Evolutionary conservation across 2,797 vertebrate species (phyloP), one percentile per base, ranked within the genome.

Genomic region (Notamacropus eugenii): DNA sequence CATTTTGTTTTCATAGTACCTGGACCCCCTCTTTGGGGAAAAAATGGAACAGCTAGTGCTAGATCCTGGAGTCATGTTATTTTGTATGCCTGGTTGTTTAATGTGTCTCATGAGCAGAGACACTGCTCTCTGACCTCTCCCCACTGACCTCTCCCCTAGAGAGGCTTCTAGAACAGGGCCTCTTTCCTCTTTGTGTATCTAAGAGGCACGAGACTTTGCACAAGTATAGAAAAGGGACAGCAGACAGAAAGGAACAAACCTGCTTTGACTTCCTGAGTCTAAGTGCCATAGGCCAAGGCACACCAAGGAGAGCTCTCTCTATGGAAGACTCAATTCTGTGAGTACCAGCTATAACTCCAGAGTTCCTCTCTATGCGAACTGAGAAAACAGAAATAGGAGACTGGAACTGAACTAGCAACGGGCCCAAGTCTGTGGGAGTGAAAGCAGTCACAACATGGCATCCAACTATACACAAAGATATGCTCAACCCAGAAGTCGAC

Each of bases 91-190:
- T 56, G 92, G 93, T 14, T 28, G 93, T 55, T 95, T 92, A 93
- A 93, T 93, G 92, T 96, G 95, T 52, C 93, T 95, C 55, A 90
- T 91, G 90, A 2, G 29, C 91, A 19, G 62, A 52, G 52, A 52
- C 52, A 52, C 52, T 52, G 52, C 52, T 34, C 94, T 87, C 91
- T 97, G 93, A 8, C 90, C 95, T 93, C 52, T 6, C 52, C 52
- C 52, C 52, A 95, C 91, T 97, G 95, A 98, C 97, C 95, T 98
- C 96, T 97, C 29, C 74, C 93, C 92, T 95, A 55, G 95, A 98
- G 93, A 1, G 93, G 54, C 40, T 74, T 92, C 16, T 56, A 24
- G 55, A 1, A 0, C 0, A 3, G 40, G 55, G 55, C 54, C 0
- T 0, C 28, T 56, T 27, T 57, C 27, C 57, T 57, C 57, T 62